phyloP scores from a whole-genome alignment of 2,113 vertebrate species.

The Cygnus atratus region DNA sequence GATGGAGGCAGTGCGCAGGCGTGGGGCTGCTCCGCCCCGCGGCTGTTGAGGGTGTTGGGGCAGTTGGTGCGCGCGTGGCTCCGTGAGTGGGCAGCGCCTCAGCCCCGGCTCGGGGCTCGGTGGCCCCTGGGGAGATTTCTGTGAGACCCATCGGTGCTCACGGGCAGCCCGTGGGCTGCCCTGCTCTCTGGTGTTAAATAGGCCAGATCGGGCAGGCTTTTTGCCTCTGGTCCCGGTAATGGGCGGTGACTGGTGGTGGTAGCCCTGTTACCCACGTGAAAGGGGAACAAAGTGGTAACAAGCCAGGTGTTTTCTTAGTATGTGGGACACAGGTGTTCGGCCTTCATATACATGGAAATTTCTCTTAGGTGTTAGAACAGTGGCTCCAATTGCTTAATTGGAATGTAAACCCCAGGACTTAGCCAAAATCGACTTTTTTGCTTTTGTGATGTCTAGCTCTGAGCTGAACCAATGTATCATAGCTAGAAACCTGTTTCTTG shows the following conservation, averaged over 20 bases:
- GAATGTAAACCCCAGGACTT: neutral
- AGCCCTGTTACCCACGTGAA: neutral
- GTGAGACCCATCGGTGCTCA: neutral
- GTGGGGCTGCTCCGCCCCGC: neutral
- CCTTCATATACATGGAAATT: rapidly evolving
- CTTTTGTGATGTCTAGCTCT: rapidly evolving
- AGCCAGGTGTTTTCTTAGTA: too few relatives aligned
- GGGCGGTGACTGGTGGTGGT: neutral
- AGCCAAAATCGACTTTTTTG: neutral
- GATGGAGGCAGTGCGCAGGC: neutral
- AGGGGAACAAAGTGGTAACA: too few relatives aligned
- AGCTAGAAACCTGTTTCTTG: neutral
- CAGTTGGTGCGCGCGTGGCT: too few relatives aligned
- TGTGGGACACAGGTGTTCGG: neutral
- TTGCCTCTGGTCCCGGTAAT: neutral
- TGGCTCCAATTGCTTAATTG: too few relatives aligned
- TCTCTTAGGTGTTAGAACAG: rapidly evolving
- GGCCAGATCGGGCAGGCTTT: neutral
- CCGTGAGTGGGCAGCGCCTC: too few relatives aligned
- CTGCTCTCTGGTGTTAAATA: neutral
- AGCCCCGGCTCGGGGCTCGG: too few relatives aligned
- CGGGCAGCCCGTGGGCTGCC: neutral
- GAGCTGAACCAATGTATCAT: neutral
- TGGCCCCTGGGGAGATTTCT: too few relatives aligned
- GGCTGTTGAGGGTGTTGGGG: rapidly evolving